These are phyloP conservation scores for Hypothenemus hampei DNA, from an alignment of 1,140 invertebrate genomes.

Conservation along the genomic window DNA sequence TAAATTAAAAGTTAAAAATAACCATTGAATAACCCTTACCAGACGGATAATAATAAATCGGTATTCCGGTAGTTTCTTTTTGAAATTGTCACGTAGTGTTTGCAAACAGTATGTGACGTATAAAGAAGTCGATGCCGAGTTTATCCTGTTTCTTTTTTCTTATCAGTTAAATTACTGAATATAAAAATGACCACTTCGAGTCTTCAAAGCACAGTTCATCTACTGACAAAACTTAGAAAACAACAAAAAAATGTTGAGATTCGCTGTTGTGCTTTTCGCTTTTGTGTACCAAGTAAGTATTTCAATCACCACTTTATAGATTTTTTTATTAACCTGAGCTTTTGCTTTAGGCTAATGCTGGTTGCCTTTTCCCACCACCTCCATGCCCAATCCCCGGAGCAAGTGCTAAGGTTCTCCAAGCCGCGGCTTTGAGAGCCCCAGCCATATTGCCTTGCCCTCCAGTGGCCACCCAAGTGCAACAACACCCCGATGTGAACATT, in stretches of 20 bases:
- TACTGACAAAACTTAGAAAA: slow-evolving; percentile 12
- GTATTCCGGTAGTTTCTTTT: not conserved
- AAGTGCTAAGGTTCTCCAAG: not conserved
- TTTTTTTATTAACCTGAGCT: not conserved
- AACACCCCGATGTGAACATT: slow-evolving; percentile 14
- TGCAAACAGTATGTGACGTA: slow-evolving; percentile 2
- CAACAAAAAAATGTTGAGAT: slow-evolving; percentile 16
- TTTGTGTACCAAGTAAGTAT: slow-evolving; percentile 2
- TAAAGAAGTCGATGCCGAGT: no score
- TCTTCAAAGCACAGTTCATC: not conserved
- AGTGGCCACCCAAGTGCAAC: not conserved
- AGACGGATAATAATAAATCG: not conserved
- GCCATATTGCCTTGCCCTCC: not conserved
- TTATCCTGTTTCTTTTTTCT: not conserved
- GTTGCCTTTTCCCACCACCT: not conserved
- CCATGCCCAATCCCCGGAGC: not conserved
- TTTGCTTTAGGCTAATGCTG: slow-evolving; percentile 3
- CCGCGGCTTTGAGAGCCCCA: not conserved
- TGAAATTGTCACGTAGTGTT: not conserved
- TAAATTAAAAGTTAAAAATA: no score
- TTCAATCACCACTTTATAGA: not conserved
- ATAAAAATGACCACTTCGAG: not conserved
- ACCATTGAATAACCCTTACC: no score
- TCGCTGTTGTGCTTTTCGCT: slow-evolving; percentile 1
- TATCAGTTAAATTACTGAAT: not conserved